Base-by-base conservation (phyloP, 2,113 vertebrate genomes). In the Leptobrachium leishanense region DNA sequence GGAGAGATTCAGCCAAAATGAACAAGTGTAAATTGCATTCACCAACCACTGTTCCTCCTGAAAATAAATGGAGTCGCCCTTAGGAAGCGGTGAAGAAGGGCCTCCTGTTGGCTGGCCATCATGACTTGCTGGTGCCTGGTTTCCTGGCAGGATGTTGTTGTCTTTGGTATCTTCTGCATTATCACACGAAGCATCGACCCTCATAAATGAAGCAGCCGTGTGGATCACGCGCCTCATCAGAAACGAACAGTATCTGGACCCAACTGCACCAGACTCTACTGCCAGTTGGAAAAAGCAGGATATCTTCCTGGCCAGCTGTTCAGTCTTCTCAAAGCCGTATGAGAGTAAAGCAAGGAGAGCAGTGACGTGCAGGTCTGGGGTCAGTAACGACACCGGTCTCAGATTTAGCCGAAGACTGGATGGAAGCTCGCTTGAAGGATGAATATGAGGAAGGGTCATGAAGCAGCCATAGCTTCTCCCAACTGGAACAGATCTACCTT, bases 291-390 rank as follows among this genome's bases (percentile, higher is more conserved):
- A 83, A 55, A 97, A 88, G 68, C 80, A 84, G 20, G 89, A 84
- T 0, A 97, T 85, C 66, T 87, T 86, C 0, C 77, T 79, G 43
- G 94, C 93, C 71, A 95, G 82, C 44, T n/a, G 77, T 2, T 69
- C 13, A 13, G 94, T 90, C 1, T 95, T 90, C 57, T 81, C 86
- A 59, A 95, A 92, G 15, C 95, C 95, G 1, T 87, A 85, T 2
- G 90, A 89, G 40, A 92, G 82, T 11, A 97, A 83, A 57, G 90
- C 85, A 65, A 94, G 88, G 83, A 96, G 94, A 2, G 91, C 86
- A 41, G 95, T 87, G 40, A 86, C 82, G 42, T 75, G 85, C 12
- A 89, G 85, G 82, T 94, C 87, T 1, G 95, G 95, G 42, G 84
- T 72, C 9, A 85, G 72, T 68, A 97, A 39, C 0, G 90, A 88